Base-by-base conservation (phyloP, 2,797 vertebrate species). In the Pogonophryne albipinna region DNA sequence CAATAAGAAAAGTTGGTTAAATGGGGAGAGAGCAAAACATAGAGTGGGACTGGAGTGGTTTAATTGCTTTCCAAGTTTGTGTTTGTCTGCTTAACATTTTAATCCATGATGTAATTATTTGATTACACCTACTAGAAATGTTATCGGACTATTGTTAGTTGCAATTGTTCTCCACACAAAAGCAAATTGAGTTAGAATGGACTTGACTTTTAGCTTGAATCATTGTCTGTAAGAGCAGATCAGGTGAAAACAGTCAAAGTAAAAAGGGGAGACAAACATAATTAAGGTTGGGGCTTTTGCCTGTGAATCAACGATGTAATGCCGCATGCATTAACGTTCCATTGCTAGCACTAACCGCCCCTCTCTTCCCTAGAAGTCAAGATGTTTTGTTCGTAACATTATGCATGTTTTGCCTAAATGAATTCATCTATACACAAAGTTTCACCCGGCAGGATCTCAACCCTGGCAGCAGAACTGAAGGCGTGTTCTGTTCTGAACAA, bases 381-480 rank as follows among this genome's bases (percentile, higher is more conserved):
- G 78, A 72, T 80, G 82, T 85, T 87, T 87, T 83, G 55, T 59
- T 62, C 65, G 82, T 85, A 85, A 88, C 71, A 34, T 52, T 71
- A 90, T 84, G 89, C 71, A 85, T 71, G 82, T 82, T 89, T 66
- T 46, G 74, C 76, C 76, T 80, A 79, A 89, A 90, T 88, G 12
- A 88, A 90, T 91, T 79, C 47, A 88, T 87, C 71, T 85, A 41
- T 74, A 78, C 55, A 74, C 61, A 60, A 78, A 79, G 78, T 64
- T 55, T 72, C 57, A 83, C 64, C 56, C 78, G 38, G 69, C 59
- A 75, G 78, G 82, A 88, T 76, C 76, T 81, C 34, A 66, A 58
- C 16, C 44, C 79, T 58, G 61, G 73, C 79, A 80, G 83, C 74
- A 78, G 52, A 80, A 80, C 77, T 66, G 77, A 80, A 88, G 64